These are phyloP conservation scores for Microctonus brassicae DNA, from an alignment of 2,888 invertebrate species.

Conservation along the genomic window DNA sequence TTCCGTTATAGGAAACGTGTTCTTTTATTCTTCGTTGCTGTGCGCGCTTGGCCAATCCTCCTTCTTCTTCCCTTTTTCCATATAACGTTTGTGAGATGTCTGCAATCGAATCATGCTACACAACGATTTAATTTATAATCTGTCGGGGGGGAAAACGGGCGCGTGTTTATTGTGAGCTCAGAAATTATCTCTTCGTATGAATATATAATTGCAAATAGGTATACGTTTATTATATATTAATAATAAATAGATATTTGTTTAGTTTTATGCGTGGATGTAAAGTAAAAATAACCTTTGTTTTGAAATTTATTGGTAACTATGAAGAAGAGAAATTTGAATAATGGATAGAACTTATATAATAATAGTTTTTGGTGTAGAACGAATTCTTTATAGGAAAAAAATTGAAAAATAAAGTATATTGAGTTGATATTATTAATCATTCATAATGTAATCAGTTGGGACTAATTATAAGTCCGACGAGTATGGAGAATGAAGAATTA, in stretches of 20 bases:
- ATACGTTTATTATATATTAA: not conserved
- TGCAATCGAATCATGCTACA: conserved; percentile 29
- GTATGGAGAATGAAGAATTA: too few species aligned
- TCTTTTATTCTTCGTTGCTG: conserved; percentile 19
- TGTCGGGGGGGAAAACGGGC: not conserved
- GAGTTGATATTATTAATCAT: too few species aligned
- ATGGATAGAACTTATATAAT: too few species aligned
- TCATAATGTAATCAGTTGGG: too few species aligned
- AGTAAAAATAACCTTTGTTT: too few species aligned
- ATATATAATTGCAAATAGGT: not conserved
- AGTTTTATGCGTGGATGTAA: too few species aligned
- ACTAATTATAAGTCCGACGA: too few species aligned
- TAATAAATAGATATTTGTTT: not conserved
- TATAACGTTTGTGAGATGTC: conserved; percentile 5
- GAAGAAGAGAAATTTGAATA: too few species aligned
- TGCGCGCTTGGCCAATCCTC: conserved; percentile 4
- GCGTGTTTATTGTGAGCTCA: not conserved
- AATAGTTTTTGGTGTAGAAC: too few species aligned
- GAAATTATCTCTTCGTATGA: not conserved
- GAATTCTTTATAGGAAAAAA: too few species aligned
- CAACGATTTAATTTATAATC: conserved; percentile 37
- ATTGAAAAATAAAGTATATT: too few species aligned
- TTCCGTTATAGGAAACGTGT: conserved; percentile 38
- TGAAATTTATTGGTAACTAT: too few species aligned
- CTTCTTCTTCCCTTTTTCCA: conserved; percentile 19